These are phyloP conservation scores for Acutogordius australiensis DNA, from an alignment of 2,888 invertebrate genomes.

Conservation along the genomic window DNA sequence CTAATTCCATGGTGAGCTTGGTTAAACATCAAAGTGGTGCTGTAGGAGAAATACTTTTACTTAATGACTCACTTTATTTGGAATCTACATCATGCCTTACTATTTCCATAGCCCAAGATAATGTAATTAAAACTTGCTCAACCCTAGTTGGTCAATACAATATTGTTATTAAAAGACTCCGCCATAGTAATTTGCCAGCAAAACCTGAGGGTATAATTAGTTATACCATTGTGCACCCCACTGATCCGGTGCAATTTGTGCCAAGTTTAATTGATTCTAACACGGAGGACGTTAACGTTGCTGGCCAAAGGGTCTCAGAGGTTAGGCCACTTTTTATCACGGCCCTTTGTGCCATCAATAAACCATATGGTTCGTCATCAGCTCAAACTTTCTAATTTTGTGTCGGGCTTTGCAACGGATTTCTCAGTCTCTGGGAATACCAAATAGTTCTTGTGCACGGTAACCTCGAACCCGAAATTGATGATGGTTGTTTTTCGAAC, in stretches of 20 bases:
- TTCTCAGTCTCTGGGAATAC: not conserved
- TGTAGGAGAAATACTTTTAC: not conserved
- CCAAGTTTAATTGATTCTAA: no score
- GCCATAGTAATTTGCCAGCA: not conserved
- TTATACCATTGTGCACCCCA: not conserved
- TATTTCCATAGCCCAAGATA: constrained; percentile 2
- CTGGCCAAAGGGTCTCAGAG: no score
- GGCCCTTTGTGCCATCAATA: not conserved
- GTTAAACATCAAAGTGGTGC: not conserved
- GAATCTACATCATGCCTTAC: not conserved
- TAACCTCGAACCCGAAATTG: no score
- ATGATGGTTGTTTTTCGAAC: no score
- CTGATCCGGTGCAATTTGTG: not conserved
- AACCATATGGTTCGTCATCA: not conserved
- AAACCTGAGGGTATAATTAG: no score
- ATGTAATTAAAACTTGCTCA: not conserved
- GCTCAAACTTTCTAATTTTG: no score
- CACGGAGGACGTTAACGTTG: no score
- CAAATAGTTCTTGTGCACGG: no score
- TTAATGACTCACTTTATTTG: not conserved
- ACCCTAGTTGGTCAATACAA: no score
- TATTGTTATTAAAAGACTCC: no score
- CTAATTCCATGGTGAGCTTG: not conserved
- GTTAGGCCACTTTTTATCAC: not conserved
- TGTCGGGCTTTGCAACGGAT: not conserved